Conservation (phyloP, 1,140 invertebrate genomes). For the Triops cancriformis region DNA sequence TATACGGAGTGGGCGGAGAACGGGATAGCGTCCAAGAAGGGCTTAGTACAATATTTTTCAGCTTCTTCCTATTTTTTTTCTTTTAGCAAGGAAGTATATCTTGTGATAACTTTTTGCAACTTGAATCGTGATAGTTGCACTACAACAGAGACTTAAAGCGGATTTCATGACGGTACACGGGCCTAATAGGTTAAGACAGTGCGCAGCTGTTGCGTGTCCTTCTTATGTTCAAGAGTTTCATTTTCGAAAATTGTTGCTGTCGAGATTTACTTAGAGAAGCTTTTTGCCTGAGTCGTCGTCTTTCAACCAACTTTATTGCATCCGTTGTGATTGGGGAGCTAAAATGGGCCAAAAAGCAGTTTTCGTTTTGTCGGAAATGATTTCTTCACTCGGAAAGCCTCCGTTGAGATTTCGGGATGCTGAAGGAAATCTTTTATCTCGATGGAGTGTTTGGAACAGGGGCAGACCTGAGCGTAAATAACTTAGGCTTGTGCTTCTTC, state of each 20-base stretch:
- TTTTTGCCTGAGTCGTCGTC: neutral
- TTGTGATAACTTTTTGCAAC: neutral
- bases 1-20: too few species aligned
- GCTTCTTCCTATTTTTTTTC: neutral
- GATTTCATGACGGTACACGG: neutral
- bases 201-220: neutral
- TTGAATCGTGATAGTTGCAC: neutral
- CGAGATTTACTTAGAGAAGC: neutral
- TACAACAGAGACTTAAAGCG: neutral
- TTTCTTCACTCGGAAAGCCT: neutral
- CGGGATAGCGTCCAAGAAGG: too few species aligned
- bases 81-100: neutral
- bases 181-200: neutral
- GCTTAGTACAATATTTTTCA: too few species aligned
- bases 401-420: neutral
- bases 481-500: neutral
- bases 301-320: neutral
- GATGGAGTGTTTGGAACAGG: neutral
- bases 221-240: neutral
- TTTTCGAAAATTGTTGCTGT: neutral
- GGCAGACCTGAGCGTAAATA: neutral
- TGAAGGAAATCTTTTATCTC: neutral
- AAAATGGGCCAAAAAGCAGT: neutral
- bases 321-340: neutral
- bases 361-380: neutral